Base-by-base conservation (phyloP, 2,797 vertebrate genomes). In the Anomalospiza imberbis region DNA sequence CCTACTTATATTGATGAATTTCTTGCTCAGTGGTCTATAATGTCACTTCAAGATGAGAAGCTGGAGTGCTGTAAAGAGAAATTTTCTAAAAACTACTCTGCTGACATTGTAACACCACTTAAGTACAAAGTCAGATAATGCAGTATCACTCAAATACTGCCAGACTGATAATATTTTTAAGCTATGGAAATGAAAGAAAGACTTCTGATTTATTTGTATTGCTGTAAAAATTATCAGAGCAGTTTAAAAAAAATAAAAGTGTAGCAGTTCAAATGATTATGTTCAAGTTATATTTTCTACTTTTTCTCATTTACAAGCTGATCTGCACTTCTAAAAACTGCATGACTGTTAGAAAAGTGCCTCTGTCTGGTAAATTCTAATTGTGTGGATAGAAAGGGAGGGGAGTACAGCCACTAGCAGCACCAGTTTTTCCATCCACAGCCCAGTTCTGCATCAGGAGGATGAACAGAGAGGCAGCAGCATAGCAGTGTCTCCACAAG, bases 1-100 rank as follows among this genome's bases (percentile, higher is more conserved):
- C 80, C 82, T 91, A 89, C 85, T 94, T 95, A 84, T 80, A 77
- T 77, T 94, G 95, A 96, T 93, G 71, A 92, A 94, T 92, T 92
- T 73, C 91, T 78, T 79, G 48, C 68, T 94, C 89, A 38, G 89
- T 89, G 85, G 91, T 90, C 83, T 93, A 57, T 91, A 94, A 91
- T 71, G 88, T 94, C 91, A 91, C 74, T 91, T 87, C 61, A 72
- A 55, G 74, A 93, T 74, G 81, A 95, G 93, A 90, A 79, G 80
- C 77, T 91, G 54, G 65, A 91, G 75, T 34, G 54, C 65, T 62
- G 36, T 70, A 80, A 93, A 95, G 88, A 95, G 83, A 96, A 91
- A 94, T 94, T 91, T 67, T 79, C 71, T 58, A 88, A 88, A 77
- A 94, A 93, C 55, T 86, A 76, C 84, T 89, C 74, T n/a, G 80